These are phyloP conservation scores for Arctia plantaginis DNA, from an alignment of 2,888 invertebrate species.

Conservation along the genomic window DNA sequence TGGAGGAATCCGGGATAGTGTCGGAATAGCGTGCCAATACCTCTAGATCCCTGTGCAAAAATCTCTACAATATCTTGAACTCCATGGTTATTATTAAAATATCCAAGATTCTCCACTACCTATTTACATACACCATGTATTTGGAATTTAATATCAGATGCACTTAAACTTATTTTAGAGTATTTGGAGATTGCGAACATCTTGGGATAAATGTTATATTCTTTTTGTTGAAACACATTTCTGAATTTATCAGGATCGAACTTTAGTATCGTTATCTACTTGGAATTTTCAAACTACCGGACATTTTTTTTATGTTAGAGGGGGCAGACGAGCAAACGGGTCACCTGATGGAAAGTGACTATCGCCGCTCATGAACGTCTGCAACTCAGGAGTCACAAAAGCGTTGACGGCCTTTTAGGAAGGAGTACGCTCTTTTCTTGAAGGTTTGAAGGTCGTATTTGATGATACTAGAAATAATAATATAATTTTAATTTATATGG, in stretches of 20 bases:
- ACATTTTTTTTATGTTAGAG: too few relatives aligned
- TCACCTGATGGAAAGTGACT: too few relatives aligned
- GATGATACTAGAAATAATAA: too few relatives aligned
- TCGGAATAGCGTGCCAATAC: constrained; percentile 53
- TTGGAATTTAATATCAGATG: constrained; percentile 16
- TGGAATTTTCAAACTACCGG: too few relatives aligned
- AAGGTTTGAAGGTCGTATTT: too few relatives aligned
- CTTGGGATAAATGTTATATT: not conserved
- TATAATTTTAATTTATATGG: too few relatives aligned
- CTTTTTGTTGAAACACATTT: not conserved
- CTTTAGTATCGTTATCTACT: too few relatives aligned
- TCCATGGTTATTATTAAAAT: constrained; percentile 38
- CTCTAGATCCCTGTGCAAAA: constrained; percentile 61
- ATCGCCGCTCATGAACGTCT: too few relatives aligned
- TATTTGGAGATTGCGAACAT: constrained; percentile 9
- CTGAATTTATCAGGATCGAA: not conserved
- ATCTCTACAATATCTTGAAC: constrained; percentile 55
- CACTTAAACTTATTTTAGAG: not conserved
- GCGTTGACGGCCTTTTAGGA: too few relatives aligned
- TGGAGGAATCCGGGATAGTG: constrained; percentile 54
- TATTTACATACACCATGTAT: constrained; percentile 1
- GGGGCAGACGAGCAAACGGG: too few relatives aligned
- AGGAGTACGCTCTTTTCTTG: too few relatives aligned
- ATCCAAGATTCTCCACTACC: constrained; percentile 7
- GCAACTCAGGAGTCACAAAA: too few relatives aligned